A percentile compares a stretch with the other conserved stretches of the same genome.
These are phyloP conservation scores for Drosophila orosa DNA, from an alignment of 1,140 invertebrate genomes.

Conservation along the genomic window DNA sequence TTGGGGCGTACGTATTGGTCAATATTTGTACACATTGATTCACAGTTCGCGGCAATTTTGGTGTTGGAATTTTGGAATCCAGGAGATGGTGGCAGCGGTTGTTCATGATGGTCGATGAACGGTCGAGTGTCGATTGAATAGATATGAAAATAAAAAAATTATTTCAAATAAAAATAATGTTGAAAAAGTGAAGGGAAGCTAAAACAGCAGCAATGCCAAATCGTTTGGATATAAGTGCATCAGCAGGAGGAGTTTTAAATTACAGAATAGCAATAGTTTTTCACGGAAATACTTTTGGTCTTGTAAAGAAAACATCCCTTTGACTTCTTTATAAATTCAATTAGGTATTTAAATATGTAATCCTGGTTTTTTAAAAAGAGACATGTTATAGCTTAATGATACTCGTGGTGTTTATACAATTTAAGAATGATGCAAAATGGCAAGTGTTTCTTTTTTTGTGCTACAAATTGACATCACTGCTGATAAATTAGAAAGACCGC, in stretches of 20 bases:
- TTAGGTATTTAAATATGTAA: neutral
- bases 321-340: neutral
- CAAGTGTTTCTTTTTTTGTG: neutral
- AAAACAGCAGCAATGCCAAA: slow-evolving; percentile 21
- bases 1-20: slow-evolving; percentile 50
- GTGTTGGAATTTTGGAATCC: slow-evolving; percentile 57
- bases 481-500: neutral
- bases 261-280: neutral
- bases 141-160: slow-evolving; percentile 41
- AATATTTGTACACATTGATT: slow-evolving; percentile 58
- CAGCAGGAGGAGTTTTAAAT: neutral
- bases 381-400: neutral
- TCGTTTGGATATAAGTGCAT: neutral
- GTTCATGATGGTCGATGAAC: slow-evolving; percentile 39
- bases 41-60: slow-evolving; percentile 48
- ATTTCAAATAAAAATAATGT: slow-evolving; percentile 37
- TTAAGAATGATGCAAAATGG: neutral
- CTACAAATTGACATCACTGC: slow-evolving; percentile 15
- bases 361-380: neutral
- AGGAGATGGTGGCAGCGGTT: slow-evolving; percentile 45
- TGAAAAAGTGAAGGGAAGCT: slow-evolving; percentile 2
- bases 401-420: neutral
- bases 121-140: slow-evolving; percentile 34
- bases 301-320: no score
- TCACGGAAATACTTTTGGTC: neutral